Percentiles rank a stretch among this genome's conserved stretches.
Evolutionary conservation across 2,888 invertebrate genomes (phyloP).

Genomic region (Lepidocyrtoides sp.): DNA sequence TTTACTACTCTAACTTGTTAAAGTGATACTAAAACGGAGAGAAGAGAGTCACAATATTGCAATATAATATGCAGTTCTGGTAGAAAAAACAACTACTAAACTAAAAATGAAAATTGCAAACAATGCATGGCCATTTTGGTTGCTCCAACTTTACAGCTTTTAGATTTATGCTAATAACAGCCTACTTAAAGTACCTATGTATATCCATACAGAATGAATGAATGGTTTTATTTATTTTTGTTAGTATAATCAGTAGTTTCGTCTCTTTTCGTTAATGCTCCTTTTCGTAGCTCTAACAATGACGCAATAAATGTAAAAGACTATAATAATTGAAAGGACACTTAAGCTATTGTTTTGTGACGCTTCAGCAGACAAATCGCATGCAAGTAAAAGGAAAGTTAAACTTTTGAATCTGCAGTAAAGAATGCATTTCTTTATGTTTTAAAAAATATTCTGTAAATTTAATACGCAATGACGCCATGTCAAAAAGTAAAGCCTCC

Average conservation of each 20-base stretch:
- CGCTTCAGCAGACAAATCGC: conserved; percentile 42
- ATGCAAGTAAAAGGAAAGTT: conserved; percentile 37
- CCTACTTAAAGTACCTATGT: no score
- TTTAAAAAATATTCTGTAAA: not conserved
- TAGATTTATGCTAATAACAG: not conserved
- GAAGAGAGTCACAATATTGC: no score
- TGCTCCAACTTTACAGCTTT: not conserved
- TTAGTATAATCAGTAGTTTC: not conserved
- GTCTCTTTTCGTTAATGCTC: not conserved
- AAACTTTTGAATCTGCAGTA: not conserved
- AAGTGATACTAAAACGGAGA: no score
- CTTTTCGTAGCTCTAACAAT: conserved; percentile 3
- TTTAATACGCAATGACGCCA: not conserved
- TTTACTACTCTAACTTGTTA: no score
- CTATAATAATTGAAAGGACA: not conserved
- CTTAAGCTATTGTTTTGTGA: not conserved
- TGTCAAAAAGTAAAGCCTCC: not conserved
- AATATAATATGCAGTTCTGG: no score
- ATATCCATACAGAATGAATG: no score
- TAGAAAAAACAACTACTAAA: conserved; percentile 11
- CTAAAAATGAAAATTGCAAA: conserved; percentile 64
- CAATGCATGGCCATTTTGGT: conserved; percentile 26
- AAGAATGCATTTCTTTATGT: no score
- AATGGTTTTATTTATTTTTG: not conserved
- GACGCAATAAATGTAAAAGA: not conserved